A percentile compares a stretch with the other conserved stretches of the same genome.
Evolutionary conservation across 2,888 invertebrate species (phyloP).

Genomic region (Mesorhabditis belari): DNA sequence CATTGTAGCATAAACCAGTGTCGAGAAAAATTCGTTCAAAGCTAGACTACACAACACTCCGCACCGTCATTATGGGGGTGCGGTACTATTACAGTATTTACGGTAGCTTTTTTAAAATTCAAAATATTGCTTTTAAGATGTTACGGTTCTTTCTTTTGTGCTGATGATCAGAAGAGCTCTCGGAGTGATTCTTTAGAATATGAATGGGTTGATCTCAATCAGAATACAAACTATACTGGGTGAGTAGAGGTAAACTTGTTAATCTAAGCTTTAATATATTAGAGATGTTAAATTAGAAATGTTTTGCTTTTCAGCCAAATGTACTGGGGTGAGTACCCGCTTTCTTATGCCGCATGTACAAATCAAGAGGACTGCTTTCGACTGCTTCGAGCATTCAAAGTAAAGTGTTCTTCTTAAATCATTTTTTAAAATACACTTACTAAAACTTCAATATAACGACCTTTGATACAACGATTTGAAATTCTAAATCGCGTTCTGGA

Average conservation of each 20-base stretch:
- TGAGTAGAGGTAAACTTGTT: constrained; percentile 47
- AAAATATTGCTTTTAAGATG: constrained; percentile 60
- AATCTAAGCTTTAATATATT: constrained; percentile 45
- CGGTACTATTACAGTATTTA: no score
- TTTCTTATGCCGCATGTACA: constrained; percentile 90
- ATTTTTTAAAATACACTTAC: no score
- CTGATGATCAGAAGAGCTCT: constrained; percentile 83
- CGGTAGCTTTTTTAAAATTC: no score
- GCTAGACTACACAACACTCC: no score
- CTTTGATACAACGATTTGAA: no score
- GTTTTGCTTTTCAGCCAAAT: constrained; percentile 68
- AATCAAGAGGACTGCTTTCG: constrained; percentile 95
- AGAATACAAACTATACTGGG: constrained; percentile 78
- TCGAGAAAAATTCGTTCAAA: no score
- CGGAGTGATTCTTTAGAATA: constrained; percentile 72
- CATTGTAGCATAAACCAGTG: no score
- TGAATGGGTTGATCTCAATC: constrained; percentile 78
- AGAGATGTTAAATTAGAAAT: constrained; percentile 63
- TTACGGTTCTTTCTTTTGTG: constrained; percentile 85
- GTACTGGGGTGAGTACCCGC: constrained; percentile 96
- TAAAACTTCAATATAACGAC: no score
- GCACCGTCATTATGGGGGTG: no score
- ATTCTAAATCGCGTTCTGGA: no score
- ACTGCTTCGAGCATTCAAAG: constrained; percentile 79
- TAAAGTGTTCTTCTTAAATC: not conserved